Percentiles rank a stretch among this genome's conserved stretches.
Evolutionary conservation across 2,113 vertebrate species (phyloP).

Genomic region (Dromaius novaehollandiae): DNA sequence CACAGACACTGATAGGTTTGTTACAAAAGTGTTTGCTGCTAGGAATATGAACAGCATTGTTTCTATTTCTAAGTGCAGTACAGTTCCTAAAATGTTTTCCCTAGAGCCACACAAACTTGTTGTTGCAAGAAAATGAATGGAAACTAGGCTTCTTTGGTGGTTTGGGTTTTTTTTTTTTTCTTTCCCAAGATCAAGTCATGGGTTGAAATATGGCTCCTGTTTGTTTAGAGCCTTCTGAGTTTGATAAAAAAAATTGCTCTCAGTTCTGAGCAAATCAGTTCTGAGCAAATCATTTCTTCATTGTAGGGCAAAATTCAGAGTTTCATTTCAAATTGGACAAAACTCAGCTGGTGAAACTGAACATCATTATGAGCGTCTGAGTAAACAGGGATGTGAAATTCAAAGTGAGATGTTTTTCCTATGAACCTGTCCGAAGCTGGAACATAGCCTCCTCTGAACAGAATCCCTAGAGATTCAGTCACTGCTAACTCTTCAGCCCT

Average conservation of each 20-base stretch:
- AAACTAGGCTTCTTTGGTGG: background rate
- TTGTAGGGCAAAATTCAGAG: background rate
- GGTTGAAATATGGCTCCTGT: background rate
- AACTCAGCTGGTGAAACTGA: background rate
- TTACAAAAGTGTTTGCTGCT: background rate
- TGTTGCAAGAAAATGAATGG: conserved; percentile 5
- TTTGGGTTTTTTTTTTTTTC: background rate
- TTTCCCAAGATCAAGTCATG: background rate
- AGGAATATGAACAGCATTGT: background rate
- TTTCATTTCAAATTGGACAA: background rate
- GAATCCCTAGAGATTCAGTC: conserved; percentile 1
- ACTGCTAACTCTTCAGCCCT: conserved; percentile 29
- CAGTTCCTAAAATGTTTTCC: background rate
- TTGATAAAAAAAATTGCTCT: background rate
- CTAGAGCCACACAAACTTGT: background rate
- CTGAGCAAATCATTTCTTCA: background rate
- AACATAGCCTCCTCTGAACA: background rate
- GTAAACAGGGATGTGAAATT: background rate
- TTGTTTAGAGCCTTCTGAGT: background rate
- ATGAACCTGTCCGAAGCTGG: background rate
- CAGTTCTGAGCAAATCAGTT: background rate
- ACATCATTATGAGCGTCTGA: background rate
- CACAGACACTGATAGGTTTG: background rate
- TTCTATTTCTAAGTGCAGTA: background rate
- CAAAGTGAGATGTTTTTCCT: background rate